phyloP scores from a whole-genome alignment of 2,888 invertebrate genomes.

The Platycheirus rosarum region DNA sequence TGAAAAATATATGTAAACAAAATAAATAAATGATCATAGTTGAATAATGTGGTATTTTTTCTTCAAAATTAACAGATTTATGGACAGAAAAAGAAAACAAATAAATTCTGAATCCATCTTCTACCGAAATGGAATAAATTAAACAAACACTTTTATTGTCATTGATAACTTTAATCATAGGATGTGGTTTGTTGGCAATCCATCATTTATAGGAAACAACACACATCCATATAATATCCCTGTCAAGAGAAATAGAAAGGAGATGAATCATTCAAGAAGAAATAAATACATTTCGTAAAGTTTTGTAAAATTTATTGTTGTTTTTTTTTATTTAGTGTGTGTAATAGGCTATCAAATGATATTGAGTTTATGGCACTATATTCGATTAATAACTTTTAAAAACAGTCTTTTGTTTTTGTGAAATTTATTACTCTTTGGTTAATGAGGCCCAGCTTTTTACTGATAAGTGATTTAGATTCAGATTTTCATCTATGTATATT shows the following conservation, averaged over 20 bases:
- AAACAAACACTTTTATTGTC: conserved; percentile 57
- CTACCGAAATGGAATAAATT: conserved; percentile 63
- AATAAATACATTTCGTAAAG: conserved; percentile 10
- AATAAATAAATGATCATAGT: background rate
- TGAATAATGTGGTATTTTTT: conserved; percentile 1
- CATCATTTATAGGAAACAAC: conserved; percentile 27
- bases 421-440: conserved; percentile 6
- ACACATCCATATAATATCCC: background rate
- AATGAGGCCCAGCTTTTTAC: no score
- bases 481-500: no score
- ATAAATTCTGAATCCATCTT: conserved; percentile 35
- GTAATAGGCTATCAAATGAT: conserved; percentile 28
- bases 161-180: conserved; percentile 53
- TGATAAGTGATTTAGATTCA: background rate
- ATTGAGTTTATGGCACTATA: conserved; percentile 22
- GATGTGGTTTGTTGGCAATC: conserved; percentile 25
- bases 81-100: conserved; percentile 19
- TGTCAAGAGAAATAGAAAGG: conserved; percentile 28
- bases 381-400: conserved; percentile 46
- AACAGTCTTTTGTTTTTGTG: background rate
- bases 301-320: conserved; percentile 30
- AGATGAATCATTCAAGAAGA: conserved; percentile 51
- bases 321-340: conserved; percentile 6
- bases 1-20: background rate
- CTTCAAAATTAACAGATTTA: conserved; percentile 53